Evolutionary conservation across 2,113 vertebrate species (phyloP).

Genomic region (Calyptomena viridis): DNA sequence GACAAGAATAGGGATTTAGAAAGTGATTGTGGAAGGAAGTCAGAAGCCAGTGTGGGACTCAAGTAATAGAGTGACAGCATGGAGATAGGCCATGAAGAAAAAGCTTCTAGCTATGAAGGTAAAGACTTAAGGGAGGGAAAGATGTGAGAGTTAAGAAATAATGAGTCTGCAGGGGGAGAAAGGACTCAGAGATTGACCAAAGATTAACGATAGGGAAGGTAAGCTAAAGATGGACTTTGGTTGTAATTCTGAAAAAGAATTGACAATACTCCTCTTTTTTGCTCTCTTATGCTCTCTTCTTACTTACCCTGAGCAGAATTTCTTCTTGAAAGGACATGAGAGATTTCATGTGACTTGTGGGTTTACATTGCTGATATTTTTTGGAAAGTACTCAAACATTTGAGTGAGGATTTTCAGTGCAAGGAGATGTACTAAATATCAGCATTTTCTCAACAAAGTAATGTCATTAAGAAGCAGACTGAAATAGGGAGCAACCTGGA

Average conservation of each 20-base stretch:
- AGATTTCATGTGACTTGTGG: neutral
- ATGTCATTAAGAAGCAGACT: neutral
- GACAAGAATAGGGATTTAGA: neutral
- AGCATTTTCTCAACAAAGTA: neutral
- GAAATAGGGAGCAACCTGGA: neutral
- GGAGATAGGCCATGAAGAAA: neutral
- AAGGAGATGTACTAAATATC: neutral
- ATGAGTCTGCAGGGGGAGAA: neutral
- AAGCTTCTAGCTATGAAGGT: neutral
- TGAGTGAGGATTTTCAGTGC: neutral
- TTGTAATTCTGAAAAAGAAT: neutral
- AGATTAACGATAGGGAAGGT: conserved; percentile 30
- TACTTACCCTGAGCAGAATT: neutral
- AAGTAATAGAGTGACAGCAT: neutral
- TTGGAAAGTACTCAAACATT: neutral
- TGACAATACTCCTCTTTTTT: neutral
- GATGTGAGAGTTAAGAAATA: conserved; percentile 2
- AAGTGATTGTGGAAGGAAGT: neutral
- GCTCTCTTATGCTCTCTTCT: neutral
- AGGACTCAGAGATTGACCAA: neutral
- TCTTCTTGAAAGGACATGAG: neutral
- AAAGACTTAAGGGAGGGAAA: neutral
- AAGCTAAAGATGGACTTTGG: neutral
- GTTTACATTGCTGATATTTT: neutral
- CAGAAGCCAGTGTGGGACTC: neutral